Base-by-base conservation (phyloP, 2,113 vertebrate species). In the Sula dactylatra region DNA sequence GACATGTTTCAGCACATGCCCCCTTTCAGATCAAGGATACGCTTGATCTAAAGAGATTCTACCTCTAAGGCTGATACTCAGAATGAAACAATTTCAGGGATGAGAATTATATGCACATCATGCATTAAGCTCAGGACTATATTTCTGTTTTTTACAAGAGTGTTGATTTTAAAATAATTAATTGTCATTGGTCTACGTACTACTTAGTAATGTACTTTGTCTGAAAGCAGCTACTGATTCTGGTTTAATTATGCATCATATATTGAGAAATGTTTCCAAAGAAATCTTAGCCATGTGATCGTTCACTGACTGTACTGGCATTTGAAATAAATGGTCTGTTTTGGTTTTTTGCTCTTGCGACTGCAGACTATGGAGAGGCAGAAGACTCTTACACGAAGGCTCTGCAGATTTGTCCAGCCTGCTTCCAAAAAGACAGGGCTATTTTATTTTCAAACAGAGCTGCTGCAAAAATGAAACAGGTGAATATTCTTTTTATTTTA, bases 371-470 rank as follows among this genome's bases (percentile, higher is more conserved):
- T 67, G 40, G 93, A 52, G 98, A 98, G 76, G 99, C 99, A 61
- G 99, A 99, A 94, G 97, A 96, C 42, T 98, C 97, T 6, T 99
- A 99, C 25, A 98, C 97, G 8, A 98, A 94, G 42, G 99, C 98
- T 32, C 97, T 99, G 80, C 95, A 93, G 61, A 70, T 97, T 10
- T 99, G 99, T 77, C 99, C 99, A 50, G 98, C 98, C 36, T 98
- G 97, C 95, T 99, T 98, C 97, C 98, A 98, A 87, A 98, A 98
- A 77, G 99, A 99, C 24, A 98, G 99, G 59, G 98, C 99, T 71
- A 93, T 99, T 82, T 97, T 99, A 8, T 99, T 99, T 97, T 99
- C 99, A 56, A 99, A 99, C 90, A 98, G 99, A 97, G 99, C 99
- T 82, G 99, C 99, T 50, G 98, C 99, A 36, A 98, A 99, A 87